These are phyloP conservation scores for Pangasius krempfi DNA, from an alignment of 2,797 vertebrate species.

Conservation along the genomic window DNA sequence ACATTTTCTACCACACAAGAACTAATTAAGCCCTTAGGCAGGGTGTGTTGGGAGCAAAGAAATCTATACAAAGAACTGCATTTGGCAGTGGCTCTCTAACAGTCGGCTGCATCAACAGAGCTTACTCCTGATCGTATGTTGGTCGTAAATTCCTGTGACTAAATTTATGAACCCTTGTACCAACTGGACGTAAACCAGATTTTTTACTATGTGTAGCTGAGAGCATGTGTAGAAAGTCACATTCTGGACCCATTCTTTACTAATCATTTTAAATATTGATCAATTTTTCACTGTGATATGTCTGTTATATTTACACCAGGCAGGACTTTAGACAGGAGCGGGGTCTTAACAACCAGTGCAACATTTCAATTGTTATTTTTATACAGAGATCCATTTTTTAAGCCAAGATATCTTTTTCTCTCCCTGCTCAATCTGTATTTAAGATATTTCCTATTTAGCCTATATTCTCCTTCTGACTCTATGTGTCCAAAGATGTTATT, in stretches of 20 bases:
- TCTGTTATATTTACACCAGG: no score
- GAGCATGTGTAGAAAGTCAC: neutral
- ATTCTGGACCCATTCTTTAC: no score
- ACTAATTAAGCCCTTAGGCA: neutral
- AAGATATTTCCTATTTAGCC: neutral
- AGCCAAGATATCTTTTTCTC: neutral
- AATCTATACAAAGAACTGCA: slow-evolving; percentile 10
- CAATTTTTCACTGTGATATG: no score
- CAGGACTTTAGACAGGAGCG: no score
- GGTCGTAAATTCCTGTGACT: no score
- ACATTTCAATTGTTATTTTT: neutral
- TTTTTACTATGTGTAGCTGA: neutral
- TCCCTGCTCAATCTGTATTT: neutral
- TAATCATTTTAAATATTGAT: no score
- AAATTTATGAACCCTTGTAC: no score
- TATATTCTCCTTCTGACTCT: neutral
- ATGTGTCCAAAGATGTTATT: neutral
- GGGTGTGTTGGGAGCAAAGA: neutral
- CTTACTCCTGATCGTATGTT: neutral
- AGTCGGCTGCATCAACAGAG: neutral
- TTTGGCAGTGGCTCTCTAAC: neutral
- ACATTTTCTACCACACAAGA: neutral
- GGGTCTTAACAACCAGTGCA: neutral
- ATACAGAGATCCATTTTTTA: neutral
- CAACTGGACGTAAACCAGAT: no score